Evolutionary conservation across 2,797 vertebrate genomes (phyloP).

Genomic region (Loris lydekkerianus): DNA sequence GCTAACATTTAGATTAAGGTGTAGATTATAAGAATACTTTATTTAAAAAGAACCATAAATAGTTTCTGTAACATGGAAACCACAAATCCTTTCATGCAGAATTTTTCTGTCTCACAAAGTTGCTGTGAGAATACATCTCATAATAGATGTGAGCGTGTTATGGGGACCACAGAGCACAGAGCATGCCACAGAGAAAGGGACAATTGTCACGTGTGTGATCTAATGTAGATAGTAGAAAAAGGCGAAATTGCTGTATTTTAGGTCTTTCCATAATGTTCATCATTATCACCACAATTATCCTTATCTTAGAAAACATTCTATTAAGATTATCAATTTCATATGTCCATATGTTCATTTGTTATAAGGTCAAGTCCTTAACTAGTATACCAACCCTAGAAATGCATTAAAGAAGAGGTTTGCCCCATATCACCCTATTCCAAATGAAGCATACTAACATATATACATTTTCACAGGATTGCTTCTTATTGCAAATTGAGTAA

Average conservation of each 20-base stretch:
- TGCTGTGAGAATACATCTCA: background rate
- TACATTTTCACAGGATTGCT: background rate
- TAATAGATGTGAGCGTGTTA: background rate
- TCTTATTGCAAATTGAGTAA: background rate
- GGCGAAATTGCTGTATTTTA: background rate
- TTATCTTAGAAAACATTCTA: constrained; percentile 20
- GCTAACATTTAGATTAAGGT: background rate
- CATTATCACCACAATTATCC: background rate
- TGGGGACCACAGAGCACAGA: background rate
- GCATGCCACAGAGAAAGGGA: background rate
- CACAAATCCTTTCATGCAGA: background rate
- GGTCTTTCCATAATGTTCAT: background rate
- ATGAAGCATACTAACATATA: background rate
- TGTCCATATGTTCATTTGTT: background rate
- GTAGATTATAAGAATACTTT: background rate
- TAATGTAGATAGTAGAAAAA: background rate
- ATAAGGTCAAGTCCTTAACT: background rate
- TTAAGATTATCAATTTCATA: background rate
- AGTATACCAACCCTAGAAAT: background rate
- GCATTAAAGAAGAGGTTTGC: background rate
- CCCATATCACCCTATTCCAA: background rate
- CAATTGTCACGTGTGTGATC: background rate
- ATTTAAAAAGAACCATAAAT: background rate
- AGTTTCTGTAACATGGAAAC: background rate
- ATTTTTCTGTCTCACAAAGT: background rate